These are phyloP conservation scores for Sericinus montela DNA, from an alignment of 2,888 invertebrate genomes.

Conservation along the genomic window DNA sequence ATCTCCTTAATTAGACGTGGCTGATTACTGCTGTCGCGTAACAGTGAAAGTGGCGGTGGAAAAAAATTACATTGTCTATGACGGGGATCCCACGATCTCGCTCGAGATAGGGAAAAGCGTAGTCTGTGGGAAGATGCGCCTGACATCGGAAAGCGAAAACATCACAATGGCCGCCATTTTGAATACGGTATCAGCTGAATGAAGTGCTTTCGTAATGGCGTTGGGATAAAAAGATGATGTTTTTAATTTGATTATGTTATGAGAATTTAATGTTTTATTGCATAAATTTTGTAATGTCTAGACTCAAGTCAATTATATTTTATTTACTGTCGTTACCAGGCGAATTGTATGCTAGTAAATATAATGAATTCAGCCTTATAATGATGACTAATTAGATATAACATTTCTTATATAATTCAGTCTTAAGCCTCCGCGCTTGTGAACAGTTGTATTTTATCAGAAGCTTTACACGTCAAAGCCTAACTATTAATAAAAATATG, in stretches of 20 bases:
- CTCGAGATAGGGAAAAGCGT: slow-evolving; percentile 71
- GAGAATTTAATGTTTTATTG: slow-evolving; percentile 8
- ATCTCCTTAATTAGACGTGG: slow-evolving; percentile 31
- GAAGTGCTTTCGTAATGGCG: slow-evolving; percentile 21
- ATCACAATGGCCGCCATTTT: slow-evolving; percentile 44
- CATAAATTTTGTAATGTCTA: slow-evolving; percentile 2
- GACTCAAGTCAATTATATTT: not conserved
- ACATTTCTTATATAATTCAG: too few species aligned
- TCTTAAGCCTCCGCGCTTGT: too few species aligned
- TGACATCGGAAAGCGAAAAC: slow-evolving; percentile 61
- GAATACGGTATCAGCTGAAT: slow-evolving; percentile 7
- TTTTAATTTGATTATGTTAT: slow-evolving; percentile 15
- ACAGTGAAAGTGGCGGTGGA: slow-evolving; percentile 67
- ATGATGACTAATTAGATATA: too few species aligned
- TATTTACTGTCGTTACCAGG: not conserved
- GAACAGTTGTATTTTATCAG: too few species aligned
- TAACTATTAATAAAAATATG: too few species aligned
- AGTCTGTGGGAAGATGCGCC: slow-evolving; percentile 65
- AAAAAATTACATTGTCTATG: slow-evolving; percentile 64
- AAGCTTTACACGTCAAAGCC: too few species aligned
- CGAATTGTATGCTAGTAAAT: too few species aligned
- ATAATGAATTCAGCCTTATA: too few species aligned
- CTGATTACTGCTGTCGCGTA: slow-evolving; percentile 50
- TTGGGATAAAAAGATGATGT: slow-evolving; percentile 20
- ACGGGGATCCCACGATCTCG: slow-evolving; percentile 65